phyloP scores from a whole-genome alignment of 2,888 invertebrate species.

The Pristionchus maxplancki region DNA sequence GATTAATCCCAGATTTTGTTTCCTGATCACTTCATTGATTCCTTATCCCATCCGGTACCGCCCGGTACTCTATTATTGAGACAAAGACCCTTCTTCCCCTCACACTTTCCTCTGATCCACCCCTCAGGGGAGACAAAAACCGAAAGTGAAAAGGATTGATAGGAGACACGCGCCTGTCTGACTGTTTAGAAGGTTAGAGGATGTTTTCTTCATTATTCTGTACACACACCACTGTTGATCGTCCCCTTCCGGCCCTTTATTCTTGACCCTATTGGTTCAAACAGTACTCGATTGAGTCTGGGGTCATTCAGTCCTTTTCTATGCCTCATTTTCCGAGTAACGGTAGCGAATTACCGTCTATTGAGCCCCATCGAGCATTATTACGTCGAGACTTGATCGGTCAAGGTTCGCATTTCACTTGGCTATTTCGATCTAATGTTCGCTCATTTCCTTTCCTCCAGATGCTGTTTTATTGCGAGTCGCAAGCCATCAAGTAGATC shows the following conservation, averaged over 20 bases:
- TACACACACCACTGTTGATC: neutral
- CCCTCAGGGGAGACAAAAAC: conserved; percentile 5
- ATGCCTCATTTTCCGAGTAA: neutral
- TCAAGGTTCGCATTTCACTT: conserved; percentile 10
- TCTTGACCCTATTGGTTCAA: neutral
- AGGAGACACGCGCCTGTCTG: neutral
- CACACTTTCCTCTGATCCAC: neutral
- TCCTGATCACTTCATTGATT: neutral
- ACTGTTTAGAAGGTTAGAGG: neutral
- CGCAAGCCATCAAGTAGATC: neutral
- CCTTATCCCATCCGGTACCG: neutral
- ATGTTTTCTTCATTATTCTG: neutral
- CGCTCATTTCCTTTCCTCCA: neutral
- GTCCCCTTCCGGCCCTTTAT: neutral
- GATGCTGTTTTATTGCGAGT: conserved; percentile 30
- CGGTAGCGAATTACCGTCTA: neutral
- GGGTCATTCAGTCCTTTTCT: neutral
- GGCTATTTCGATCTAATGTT: neutral
- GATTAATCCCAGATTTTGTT: neutral
- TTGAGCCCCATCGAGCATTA: conserved; percentile 21
- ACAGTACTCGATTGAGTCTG: neutral
- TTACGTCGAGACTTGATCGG: neutral
- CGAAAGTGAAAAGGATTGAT: conserved; percentile 29
- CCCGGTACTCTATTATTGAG: conserved; percentile 2
- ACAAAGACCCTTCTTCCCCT: neutral